Evolutionary conservation across 2,113 vertebrate genomes (phyloP).

Genomic region (Antechinus flavipes): DNA sequence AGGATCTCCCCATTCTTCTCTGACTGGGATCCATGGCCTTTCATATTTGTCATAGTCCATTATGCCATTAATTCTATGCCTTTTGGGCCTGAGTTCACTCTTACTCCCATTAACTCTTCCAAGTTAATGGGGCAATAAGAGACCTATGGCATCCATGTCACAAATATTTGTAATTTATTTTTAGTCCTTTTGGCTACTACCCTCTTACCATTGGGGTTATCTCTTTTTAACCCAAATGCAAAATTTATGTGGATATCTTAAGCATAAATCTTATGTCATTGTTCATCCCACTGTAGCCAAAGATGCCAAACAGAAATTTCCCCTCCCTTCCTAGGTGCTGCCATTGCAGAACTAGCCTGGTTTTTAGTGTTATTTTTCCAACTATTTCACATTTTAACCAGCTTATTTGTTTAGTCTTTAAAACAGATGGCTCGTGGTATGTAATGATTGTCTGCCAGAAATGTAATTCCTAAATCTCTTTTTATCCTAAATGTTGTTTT

Average conservation of each 20-base stretch:
- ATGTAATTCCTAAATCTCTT: neutral
- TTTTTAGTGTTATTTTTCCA: neutral
- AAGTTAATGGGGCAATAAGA: neutral
- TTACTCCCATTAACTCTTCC: neutral
- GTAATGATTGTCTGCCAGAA: neutral
- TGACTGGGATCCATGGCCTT: neutral
- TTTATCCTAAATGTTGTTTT: neutral
- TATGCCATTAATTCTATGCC: neutral
- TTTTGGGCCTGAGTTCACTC: neutral
- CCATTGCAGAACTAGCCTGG: neutral
- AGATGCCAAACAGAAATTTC: neutral
- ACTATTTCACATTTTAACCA: neutral
- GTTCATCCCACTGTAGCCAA: neutral
- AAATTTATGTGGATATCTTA: neutral
- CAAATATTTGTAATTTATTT: neutral
- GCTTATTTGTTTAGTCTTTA: neutral
- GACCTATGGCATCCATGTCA: neutral
- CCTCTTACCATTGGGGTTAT: neutral
- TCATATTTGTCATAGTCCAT: neutral
- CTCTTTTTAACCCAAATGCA: neutral
- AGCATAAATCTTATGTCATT: neutral
- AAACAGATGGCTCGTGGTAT: neutral
- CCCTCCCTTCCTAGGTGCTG: neutral
- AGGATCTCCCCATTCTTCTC: neutral
- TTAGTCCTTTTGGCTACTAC: neutral